Conservation (phyloP, 2,797 vertebrate species). For the Cryptoblepharus egeriae region DNA sequence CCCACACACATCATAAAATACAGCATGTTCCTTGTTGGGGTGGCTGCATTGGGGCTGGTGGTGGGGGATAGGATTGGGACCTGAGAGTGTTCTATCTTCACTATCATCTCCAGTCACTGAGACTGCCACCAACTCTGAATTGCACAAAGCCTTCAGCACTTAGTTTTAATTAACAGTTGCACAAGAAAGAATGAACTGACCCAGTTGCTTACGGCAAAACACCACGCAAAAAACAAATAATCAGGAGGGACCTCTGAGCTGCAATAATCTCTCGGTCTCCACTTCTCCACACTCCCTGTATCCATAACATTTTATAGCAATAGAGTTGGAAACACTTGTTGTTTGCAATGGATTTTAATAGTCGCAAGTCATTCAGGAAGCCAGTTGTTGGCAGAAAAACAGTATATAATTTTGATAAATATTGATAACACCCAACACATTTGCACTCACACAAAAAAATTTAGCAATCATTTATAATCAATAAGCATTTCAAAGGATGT, state of each 20-base stretch:
- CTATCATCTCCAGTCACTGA: not conserved
- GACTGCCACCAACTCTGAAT: not conserved
- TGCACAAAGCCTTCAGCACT: not conserved
- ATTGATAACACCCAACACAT: not conserved
- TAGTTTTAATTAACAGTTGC: not conserved
- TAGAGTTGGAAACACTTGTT: not conserved
- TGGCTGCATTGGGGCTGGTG: no score
- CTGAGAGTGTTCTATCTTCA: no score
- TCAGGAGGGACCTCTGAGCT: not conserved
- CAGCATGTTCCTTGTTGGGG: no score
- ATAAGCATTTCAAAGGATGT: constrained; percentile 41
- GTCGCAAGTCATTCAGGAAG: not conserved
- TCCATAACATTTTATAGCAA: not conserved
- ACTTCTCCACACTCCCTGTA: not conserved
- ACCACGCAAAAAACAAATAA: not conserved
- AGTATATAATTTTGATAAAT: not conserved
- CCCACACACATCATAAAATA: no score
- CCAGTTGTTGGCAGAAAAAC: not conserved
- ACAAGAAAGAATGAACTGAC: not conserved
- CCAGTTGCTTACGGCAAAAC: no score
- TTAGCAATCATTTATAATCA: not conserved
- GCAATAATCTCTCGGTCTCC: not conserved
- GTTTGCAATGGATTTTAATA: not conserved
- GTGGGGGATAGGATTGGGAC: no score
- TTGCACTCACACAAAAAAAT: not conserved